A percentile compares a stretch with the other conserved stretches of the same genome.
phyloP scores from a whole-genome alignment of 2,888 invertebrate genomes.

The Polia nebulosa region DNA sequence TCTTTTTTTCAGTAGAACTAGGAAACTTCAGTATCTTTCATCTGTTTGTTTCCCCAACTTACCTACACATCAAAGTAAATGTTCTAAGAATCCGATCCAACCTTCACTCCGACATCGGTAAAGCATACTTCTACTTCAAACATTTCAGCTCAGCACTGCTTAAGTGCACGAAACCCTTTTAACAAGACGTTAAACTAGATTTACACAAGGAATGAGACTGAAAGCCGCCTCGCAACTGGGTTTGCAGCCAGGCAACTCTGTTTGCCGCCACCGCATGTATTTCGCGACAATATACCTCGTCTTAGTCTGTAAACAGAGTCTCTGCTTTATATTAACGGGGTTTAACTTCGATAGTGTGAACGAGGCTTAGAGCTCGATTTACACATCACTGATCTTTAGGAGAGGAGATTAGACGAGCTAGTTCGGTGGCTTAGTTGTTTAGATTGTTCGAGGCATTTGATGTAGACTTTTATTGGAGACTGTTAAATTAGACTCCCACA shows the following conservation, averaged over 20 bases:
- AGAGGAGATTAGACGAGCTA: neutral
- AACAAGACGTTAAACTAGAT: slow-evolving; percentile 66
- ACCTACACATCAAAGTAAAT: slow-evolving; percentile 23
- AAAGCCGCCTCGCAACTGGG: slow-evolving; percentile 44
- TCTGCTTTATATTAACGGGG: slow-evolving; percentile 40
- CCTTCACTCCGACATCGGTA: slow-evolving; percentile 8
- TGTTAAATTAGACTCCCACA: neutral
- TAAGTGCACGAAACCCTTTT: slow-evolving; percentile 66
- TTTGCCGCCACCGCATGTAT: slow-evolving; percentile 57
- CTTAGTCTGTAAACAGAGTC: slow-evolving; percentile 35
- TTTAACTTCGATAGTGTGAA: slow-evolving; percentile 26
- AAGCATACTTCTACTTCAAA: slow-evolving; percentile 42
- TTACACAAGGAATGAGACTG: slow-evolving; percentile 65
- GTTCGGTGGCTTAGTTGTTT: neutral
- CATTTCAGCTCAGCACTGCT: slow-evolving; percentile 44
- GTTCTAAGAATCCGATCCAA: slow-evolving; percentile 14
- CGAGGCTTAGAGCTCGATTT: slow-evolving; percentile 9
- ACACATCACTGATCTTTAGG: slow-evolving; percentile 25
- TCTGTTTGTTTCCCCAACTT: neutral
- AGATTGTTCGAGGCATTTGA: neutral
- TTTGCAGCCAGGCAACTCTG: slow-evolving; percentile 49
- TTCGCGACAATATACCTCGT: slow-evolving; percentile 45
- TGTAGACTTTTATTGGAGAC: neutral
- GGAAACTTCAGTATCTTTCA: neutral
- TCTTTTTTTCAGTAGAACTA: neutral